These are phyloP conservation scores for Pseudomyrmex flavicornis DNA, from an alignment of 1,140 invertebrate species.

Conservation along the genomic window DNA sequence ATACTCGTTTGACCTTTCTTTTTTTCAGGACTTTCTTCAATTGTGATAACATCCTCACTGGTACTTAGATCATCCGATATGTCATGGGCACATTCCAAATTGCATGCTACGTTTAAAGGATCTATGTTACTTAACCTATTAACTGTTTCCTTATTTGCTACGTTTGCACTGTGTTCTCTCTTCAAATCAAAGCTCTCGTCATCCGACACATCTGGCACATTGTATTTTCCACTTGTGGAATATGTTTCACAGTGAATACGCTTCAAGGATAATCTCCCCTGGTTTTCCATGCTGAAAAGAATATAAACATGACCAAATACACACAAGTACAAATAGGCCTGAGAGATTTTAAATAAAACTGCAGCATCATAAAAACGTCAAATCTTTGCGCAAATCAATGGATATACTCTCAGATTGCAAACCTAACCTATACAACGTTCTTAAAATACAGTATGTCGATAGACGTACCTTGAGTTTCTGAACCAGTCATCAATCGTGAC, in stretches of 20 bases:
- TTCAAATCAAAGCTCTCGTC: constrained; percentile 4
- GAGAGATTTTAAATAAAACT: neutral
- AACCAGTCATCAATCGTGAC: constrained; percentile 18
- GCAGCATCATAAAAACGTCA: neutral
- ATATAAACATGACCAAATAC: neutral
- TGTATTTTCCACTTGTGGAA: no score
- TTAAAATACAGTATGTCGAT: neutral
- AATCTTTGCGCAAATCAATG: neutral
- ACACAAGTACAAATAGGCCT: neutral
- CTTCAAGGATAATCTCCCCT: constrained; percentile 4
- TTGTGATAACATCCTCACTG: neutral
- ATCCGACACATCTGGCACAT: constrained; percentile 1
- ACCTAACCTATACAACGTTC: constrained; percentile 56
- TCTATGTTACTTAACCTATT: neutral
- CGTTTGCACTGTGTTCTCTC: neutral
- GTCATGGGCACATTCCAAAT: neutral
- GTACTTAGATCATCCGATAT: constrained; percentile 59
- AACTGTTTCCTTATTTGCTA: no score
- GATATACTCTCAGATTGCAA: neutral
- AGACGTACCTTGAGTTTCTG: constrained; percentile 29
- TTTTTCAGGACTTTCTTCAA: no score
- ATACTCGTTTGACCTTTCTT: neutral
- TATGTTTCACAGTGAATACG: neutral
- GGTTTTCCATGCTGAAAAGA: constrained; percentile 19
- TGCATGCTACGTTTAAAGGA: neutral